Evolutionary conservation across 2,113 vertebrate species (phyloP), one percentile per base, ranked within the genome.

Genomic region (Crotophaga sulcirostris): DNA sequence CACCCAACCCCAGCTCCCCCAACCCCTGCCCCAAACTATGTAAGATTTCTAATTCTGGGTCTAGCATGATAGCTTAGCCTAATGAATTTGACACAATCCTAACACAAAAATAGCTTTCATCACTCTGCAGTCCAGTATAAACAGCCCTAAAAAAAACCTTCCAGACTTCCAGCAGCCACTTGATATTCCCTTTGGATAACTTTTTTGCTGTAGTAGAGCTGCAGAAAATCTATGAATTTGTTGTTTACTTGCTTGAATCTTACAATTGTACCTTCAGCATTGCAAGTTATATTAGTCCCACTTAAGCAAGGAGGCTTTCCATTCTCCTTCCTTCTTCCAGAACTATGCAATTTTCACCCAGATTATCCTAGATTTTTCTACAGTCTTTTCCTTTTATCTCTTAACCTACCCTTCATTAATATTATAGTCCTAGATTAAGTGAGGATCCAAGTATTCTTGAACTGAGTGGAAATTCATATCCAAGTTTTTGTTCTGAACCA

Each of bases 71-170:
- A 84, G 15, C 11, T 89, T 93, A 29, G 20, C 18, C 29, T 74
- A 82, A 79, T 36, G 66, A 16, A 19, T 84, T 92, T 88, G 51
- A 82, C 60, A 75, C 26, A 92, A 60, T 74, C 34, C 68, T 87
- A 38, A 60, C n/a, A 80, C 17, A 90, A 84, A 93, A 94, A 68
- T 67, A 82, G 55, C 33, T 94, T 94, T 90, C 56, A 64, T 60
- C 47, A 26, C 52, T 49, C 33, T 13, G 9, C 26, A 84, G 40
- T 89, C 91, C 89, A 94, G 20, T n/a, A 75, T 12, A 93, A 96
- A 95, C 10, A 90, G 40, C 29, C 63, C 36, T 34, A 20, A 45
- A 83, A 86, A 94, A 49, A 52, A 89, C 51, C 68, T 89, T 91
- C 52, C 89, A 92, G 64, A 77, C 31, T 87, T 94, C 56, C 47